Evolutionary conservation across 2,797 vertebrate genomes (phyloP).

Genomic region (Lutjanus argentimaculatus): DNA sequence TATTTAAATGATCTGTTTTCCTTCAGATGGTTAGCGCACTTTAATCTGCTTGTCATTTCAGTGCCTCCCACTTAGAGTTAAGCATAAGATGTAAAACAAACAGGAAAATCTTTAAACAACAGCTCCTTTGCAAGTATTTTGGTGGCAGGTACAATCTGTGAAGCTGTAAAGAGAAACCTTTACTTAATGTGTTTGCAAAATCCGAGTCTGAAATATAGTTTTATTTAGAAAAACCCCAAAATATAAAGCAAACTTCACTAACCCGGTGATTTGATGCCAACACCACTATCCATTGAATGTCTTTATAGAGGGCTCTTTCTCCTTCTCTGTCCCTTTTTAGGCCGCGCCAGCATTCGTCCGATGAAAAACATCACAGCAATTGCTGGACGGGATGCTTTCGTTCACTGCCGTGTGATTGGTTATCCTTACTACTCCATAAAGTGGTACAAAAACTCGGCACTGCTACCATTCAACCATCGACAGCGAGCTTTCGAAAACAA

Average conservation of each 20-base stretch:
- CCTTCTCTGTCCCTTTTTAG: conserved; percentile 82
- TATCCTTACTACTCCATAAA: conserved; percentile 99
- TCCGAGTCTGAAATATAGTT: conserved; percentile 14
- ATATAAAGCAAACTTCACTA: conserved; percentile 24
- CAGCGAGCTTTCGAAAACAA: conserved; percentile 99
- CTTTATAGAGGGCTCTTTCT: conserved; percentile 84
- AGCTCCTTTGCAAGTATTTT: conserved; percentile 33
- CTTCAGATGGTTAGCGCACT: conserved; percentile 55
- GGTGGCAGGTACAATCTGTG: conserved; percentile 23
- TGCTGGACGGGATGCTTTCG: conserved; percentile 95
- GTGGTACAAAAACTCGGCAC: conserved; percentile 98
- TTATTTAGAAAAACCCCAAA: conserved; percentile 46
- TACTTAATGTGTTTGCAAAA: not conserved
- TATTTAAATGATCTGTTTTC: conserved; percentile 70
- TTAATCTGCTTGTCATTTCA: conserved; percentile 64
- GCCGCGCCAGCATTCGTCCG: conserved; percentile 96
- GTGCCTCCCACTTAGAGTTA: conserved; percentile 49
- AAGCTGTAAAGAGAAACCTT: conserved; percentile 17
- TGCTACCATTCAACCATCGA: conserved; percentile 97
- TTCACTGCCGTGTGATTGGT: conserved; percentile 98
- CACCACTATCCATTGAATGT: conserved; percentile 66
- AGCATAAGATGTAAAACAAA: conserved; percentile 50
- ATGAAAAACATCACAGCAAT: conserved; percentile 99
- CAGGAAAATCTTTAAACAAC: conserved; percentile 47
- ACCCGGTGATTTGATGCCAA: conserved; percentile 29